Conservation (phyloP, 2,888 invertebrate genomes). For the Pediacus dermestoides region DNA sequence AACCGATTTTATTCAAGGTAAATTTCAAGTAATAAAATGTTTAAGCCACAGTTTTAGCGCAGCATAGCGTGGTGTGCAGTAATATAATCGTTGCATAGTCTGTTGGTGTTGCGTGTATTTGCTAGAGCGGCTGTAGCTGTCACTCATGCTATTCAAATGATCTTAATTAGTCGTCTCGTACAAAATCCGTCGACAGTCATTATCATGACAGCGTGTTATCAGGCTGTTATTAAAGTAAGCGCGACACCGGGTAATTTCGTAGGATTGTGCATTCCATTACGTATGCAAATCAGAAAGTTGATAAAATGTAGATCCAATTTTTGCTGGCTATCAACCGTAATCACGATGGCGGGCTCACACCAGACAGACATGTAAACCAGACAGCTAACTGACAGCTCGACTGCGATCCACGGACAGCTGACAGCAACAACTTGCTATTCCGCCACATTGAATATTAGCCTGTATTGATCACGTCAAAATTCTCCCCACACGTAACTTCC, state of each 20-base stretch:
- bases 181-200: slow-evolving; percentile 23
- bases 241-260: slow-evolving; percentile 29
- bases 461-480: slow-evolving; percentile 40
- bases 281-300: slow-evolving; percentile 46
- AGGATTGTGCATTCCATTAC: slow-evolving; percentile 41
- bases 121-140: slow-evolving; percentile 34
- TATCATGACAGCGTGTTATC: slow-evolving; percentile 25
- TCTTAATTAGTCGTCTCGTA: slow-evolving; percentile 41
- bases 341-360: slow-evolving; percentile 42
- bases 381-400: slow-evolving; percentile 56
- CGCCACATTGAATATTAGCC: slow-evolving; percentile 52
- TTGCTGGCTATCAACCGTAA: slow-evolving; percentile 44
- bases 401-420: slow-evolving; percentile 51
- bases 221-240: slow-evolving; percentile 32
- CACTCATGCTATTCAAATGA: slow-evolving; percentile 40
- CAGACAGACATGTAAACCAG: slow-evolving; percentile 52
- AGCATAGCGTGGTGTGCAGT: too few relatives aligned
- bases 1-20: too few relatives aligned
- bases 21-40: too few relatives aligned
- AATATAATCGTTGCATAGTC: too few relatives aligned
- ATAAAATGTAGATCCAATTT: slow-evolving; percentile 48
- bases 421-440: slow-evolving; percentile 52
- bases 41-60: too few relatives aligned
- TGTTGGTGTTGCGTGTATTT: slow-evolving; percentile 33
- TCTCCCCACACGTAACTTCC: too few relatives aligned